Conservation (phyloP, 1,140 invertebrate species). For the Drosophila ironensis region DNA sequence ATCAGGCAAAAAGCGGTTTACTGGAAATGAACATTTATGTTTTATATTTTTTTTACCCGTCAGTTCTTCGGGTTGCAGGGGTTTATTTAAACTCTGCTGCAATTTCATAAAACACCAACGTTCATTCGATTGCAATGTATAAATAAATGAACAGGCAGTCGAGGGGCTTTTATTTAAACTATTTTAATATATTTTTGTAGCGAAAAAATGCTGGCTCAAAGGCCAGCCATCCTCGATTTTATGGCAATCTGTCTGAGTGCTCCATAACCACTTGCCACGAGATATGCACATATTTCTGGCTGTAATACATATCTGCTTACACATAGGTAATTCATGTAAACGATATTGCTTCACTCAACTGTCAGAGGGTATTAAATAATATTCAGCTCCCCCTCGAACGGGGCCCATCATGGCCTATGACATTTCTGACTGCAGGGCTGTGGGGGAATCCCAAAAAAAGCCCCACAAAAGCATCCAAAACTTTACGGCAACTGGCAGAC, state of each 20-base stretch:
- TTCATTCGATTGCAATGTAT: slow-evolving; percentile 11
- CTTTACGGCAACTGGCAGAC: not conserved
- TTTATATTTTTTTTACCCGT: not conserved
- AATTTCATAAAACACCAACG: slow-evolving; percentile 42
- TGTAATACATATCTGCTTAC: not conserved
- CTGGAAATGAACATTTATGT: too few relatives aligned
- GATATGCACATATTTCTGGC: not conserved
- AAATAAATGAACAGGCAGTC: slow-evolving; percentile 41
- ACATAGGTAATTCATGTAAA: slow-evolving; percentile 73
- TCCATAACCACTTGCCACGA: slow-evolving; percentile 2
- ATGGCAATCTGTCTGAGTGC: slow-evolving; percentile 69
- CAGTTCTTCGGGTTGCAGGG: not conserved
- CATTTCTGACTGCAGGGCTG: slow-evolving; percentile 74
- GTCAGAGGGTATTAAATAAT: slow-evolving; percentile 78
- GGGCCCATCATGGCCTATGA: slow-evolving; percentile 44
- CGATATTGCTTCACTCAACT: slow-evolving; percentile 76
- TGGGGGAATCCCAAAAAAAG: slow-evolving; percentile 25
- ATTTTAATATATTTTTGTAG: not conserved
- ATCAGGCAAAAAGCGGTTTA: too few relatives aligned
- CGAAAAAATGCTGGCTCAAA: slow-evolving; percentile 29
- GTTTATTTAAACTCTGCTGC: slow-evolving; percentile 13
- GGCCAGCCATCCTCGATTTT: slow-evolving; percentile 34
- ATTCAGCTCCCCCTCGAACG: slow-evolving; percentile 52
- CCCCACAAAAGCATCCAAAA: slow-evolving; percentile 5
- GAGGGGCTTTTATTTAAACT: not conserved